phyloP scores from a whole-genome alignment of 2,113 vertebrate genomes.

The Hippocampus mohnikei region DNA sequence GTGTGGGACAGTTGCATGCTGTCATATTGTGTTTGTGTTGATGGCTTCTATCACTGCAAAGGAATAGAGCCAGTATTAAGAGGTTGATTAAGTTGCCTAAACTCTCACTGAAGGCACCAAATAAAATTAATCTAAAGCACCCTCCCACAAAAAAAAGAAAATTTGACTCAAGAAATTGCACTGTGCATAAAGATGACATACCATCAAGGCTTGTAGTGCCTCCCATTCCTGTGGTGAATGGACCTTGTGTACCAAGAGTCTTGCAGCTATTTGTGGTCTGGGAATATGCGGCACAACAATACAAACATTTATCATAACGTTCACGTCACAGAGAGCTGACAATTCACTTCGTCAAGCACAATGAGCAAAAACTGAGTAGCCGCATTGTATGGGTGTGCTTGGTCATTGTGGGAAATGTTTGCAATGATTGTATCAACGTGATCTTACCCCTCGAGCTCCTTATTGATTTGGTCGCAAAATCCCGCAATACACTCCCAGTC shows the following conservation, averaged over 20 bases:
- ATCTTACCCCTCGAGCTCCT: conserved; percentile 89
- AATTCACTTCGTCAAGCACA: conserved; percentile 6
- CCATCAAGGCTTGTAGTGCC: conserved; percentile 87
- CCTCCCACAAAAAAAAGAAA: no score
- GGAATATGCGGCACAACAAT: conserved; percentile 27
- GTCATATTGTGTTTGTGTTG: no score
- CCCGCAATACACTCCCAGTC: conserved; percentile 95
- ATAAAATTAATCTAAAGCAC: no score
- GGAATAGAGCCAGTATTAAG: no score
- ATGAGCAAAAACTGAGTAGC: background rate
- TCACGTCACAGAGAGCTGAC: background rate
- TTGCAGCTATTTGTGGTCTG: conserved; percentile 90
- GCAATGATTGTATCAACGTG: conserved; percentile 34
- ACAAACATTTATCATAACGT: background rate
- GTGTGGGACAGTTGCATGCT: no score
- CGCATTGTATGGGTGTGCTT: conserved; percentile 4
- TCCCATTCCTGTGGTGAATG: conserved; percentile 98
- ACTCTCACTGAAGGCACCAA: no score
- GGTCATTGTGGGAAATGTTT: background rate
- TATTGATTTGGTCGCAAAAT: conserved; percentile 97
- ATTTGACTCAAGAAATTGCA: background rate
- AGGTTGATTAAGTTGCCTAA: no score
- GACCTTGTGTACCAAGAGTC: conserved; percentile 90
- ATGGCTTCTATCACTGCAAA: no score
- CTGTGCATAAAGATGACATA: conserved; percentile 57